A percentile compares a stretch with the other conserved stretches of the same genome.
Conservation (phyloP, 2,888 invertebrate genomes). For the Erebia ligea region DNA sequence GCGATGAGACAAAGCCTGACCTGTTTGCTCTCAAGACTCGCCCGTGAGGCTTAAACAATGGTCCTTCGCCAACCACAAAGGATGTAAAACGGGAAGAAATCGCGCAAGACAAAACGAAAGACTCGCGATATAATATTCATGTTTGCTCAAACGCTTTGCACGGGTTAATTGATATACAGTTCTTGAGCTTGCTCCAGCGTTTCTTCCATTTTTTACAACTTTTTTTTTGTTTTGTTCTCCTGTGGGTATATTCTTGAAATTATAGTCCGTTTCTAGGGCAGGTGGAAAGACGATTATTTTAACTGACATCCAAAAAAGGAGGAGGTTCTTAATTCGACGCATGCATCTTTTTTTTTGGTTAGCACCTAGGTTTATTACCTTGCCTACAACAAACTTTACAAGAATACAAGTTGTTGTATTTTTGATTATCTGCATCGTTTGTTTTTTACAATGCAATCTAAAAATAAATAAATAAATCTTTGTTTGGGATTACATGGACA, state of each 20-base stretch:
- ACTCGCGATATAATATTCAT: constrained; percentile 43
- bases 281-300: no score
- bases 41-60: constrained; percentile 71
- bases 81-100: constrained; percentile 60
- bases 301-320: no score
- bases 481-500: no score
- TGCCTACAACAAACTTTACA: no score
- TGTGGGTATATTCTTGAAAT: constrained; percentile 11
- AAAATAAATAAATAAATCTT: no score
- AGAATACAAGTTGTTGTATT: no score
- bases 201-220: constrained; percentile 22
- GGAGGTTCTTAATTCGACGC: no score
- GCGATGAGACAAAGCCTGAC: constrained; percentile 63
- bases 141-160: constrained; percentile 41
- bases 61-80: constrained; percentile 59
- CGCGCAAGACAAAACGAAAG: constrained; percentile 50
- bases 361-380: no score
- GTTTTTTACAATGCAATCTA: no score
- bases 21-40: constrained; percentile 68
- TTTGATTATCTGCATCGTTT: no score
- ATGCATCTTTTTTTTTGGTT: no score
- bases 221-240: constrained; percentile 16
- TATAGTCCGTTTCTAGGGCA: neutral
- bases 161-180: constrained; percentile 42
- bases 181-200: constrained; percentile 28